Percentiles rank a stretch among this genome's conserved stretches.
phyloP scores from a whole-genome alignment of 1,140 invertebrate genomes.

The Pteromalus puparum region DNA sequence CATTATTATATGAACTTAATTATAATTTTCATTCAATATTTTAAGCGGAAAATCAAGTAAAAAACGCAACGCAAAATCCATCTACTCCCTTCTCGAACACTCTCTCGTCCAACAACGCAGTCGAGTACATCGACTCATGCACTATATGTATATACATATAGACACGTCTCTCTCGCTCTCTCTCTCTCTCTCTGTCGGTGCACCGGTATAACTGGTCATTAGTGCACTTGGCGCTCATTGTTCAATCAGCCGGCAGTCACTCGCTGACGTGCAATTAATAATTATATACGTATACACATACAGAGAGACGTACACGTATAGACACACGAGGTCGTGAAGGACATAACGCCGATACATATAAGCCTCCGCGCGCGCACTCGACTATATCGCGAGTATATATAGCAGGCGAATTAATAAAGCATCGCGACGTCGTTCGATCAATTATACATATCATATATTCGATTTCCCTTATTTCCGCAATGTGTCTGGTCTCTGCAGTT shows the following conservation, averaged over 20 bases:
- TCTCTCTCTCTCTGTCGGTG: not conserved
- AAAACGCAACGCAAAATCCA: too few relatives aligned
- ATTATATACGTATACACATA: slow-evolving; percentile 10
- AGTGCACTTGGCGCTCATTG: slow-evolving; percentile 44
- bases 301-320: not conserved
- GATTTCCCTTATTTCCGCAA: not conserved
- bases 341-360: not conserved
- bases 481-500: too few relatives aligned
- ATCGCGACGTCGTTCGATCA: too few relatives aligned
- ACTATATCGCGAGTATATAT: slow-evolving; percentile 15
- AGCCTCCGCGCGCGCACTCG: not conserved
- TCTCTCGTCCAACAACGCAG: not conserved
- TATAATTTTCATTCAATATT: too few relatives aligned
- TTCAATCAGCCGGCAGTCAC: slow-evolving; percentile 27
- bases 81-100: not conserved
- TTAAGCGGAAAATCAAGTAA: too few relatives aligned
- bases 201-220: slow-evolving; percentile 54
- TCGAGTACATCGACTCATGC: not conserved
- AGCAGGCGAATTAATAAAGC: slow-evolving; percentile 39
- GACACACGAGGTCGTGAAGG: not conserved
- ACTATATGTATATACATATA: too few relatives aligned
- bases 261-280: slow-evolving; percentile 46
- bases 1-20: too few relatives aligned
- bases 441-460: not conserved
- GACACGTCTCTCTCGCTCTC: not conserved